Base-by-base conservation (phyloP, 2,113 vertebrate genomes). In the Chaenogobius annularis region DNA sequence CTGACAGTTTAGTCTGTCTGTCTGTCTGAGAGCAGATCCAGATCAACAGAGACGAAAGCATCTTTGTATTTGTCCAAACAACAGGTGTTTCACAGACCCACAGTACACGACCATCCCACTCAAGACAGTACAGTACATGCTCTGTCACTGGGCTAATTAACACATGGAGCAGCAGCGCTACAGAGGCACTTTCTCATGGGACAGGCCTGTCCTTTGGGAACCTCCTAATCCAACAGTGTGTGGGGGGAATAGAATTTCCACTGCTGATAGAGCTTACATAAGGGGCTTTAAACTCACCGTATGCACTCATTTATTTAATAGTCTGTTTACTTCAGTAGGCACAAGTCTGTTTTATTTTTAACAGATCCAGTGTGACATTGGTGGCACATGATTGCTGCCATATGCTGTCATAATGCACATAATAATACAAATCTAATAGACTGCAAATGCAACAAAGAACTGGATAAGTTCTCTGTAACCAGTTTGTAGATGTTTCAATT, bases 1-100 rank as follows among this genome's bases (percentile, higher is more conserved):
- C 19, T 20, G 50, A n/a, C 12, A 23, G 55, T 58, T 58, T 63
- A 40, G 35, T 43, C 31, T 40, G 7, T 68, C 31, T 40, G 7
- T 68, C 68, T 59, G 67, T 61, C 62, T 4, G 23, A 52, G 71
- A 62, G 14, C 73, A 74, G 68, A 80, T 22, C 71, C 47, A 75
- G 74, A 79, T 55, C 59, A 67, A 59, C 73, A 80, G 26, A 19
- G 17, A 70, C 77, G 82, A 66, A 84, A 84, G 73, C 83, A 88
- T 87, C 83, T 84, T 87, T 89, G 79, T 89, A 58, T 84, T 62
- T n/a, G 44, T 23, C 62, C 69, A 75, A 82, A 86, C 83, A 87
- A 65, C 86, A 90, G 89, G 89, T 88, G 90, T 88, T 89, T 87
- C 82, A 81, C 69, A 71, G 75, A 55, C 58, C 78, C 69, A 82